phyloP scores from a whole-genome alignment of 2,797 vertebrate species.

The Nyctalus aviator region DNA sequence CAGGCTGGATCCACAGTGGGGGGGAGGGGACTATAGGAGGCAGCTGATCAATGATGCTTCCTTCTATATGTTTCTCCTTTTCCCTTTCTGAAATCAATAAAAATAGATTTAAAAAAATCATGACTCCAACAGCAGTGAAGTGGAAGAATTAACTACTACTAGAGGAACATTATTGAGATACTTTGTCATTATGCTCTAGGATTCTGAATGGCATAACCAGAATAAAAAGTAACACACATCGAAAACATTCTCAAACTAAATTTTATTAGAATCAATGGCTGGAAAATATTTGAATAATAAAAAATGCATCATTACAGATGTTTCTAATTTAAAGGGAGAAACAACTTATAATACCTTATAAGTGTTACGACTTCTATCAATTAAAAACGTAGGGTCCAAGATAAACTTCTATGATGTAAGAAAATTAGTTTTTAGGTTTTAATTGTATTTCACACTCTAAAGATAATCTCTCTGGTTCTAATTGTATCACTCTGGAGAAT shows the following conservation, averaged over 20 bases:
- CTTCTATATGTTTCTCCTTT: too few relatives aligned
- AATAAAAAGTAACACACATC: not conserved
- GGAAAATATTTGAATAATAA: constrained; percentile 24
- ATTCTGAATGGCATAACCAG: not conserved
- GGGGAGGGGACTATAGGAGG: too few relatives aligned
- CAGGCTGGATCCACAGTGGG: too few relatives aligned
- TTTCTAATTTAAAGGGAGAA: not conserved
- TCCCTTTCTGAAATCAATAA: too few relatives aligned
- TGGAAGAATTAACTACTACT: not conserved
- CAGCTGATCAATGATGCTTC: too few relatives aligned
- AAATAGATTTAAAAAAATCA: not conserved
- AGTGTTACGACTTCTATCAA: not conserved
- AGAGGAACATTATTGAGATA: not conserved
- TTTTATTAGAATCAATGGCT: not conserved
- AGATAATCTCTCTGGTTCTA: not conserved
- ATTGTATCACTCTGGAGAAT: not conserved
- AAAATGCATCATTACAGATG: not conserved
- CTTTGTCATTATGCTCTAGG: not conserved
- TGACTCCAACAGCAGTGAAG: not conserved
- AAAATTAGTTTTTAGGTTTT: not conserved
- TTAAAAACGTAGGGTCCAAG: not conserved
- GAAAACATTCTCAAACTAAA: not conserved
- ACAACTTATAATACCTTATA: not conserved
- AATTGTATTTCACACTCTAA: not conserved
- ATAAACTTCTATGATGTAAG: not conserved